Evolutionary conservation across 2,113 vertebrate genomes (phyloP), one percentile per base, ranked within the genome.

Genomic region (Perccottus glenii): DNA sequence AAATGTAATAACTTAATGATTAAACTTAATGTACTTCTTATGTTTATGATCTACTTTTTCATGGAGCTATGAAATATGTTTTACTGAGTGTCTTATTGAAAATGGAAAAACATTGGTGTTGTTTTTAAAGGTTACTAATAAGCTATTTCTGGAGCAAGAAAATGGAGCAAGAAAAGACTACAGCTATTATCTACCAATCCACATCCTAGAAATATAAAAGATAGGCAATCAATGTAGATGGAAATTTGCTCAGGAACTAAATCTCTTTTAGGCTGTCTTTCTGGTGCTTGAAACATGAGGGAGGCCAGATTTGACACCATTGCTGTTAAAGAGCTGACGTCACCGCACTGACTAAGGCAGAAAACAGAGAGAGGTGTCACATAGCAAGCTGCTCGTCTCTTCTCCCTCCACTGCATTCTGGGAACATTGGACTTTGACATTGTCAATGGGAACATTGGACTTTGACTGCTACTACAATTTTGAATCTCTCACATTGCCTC

Each of bases 261-360:
- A 59, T 78, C 53, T 77, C 73, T 78, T 79, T 67, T 55, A 73
- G 77, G 60, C 71, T 73, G 58, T 65, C 78, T 74, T 87, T 48
- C 64, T 81, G 69, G 67, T 36, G 50, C 74, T 78, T 33, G 78
- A 87, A 88, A 87, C 86, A 88, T 86, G 86, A 90, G 89, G 89
- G 79, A 87, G 70, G 85, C 87, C 89, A 89, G 87, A 87, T 89
- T 88, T 90, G 85, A 89, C 89, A 89, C 87, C 87, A 88, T 58
- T 78, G 84, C 76, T 87, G 89, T 88, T 84, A 89, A 82, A 88
- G 87, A 86, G 81, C 85, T 90, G 85, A 89, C 87, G 86, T 90
- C 84, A 88, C 86, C 63, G 40, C 72, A 78, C 84, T 89, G 89
- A 89, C 77, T 88, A 85, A 89, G 83, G 86, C 80, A 73, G 70